phyloP scores from a whole-genome alignment of 2,113 vertebrate genomes.

The Protobothrops flavoviridis region DNA sequence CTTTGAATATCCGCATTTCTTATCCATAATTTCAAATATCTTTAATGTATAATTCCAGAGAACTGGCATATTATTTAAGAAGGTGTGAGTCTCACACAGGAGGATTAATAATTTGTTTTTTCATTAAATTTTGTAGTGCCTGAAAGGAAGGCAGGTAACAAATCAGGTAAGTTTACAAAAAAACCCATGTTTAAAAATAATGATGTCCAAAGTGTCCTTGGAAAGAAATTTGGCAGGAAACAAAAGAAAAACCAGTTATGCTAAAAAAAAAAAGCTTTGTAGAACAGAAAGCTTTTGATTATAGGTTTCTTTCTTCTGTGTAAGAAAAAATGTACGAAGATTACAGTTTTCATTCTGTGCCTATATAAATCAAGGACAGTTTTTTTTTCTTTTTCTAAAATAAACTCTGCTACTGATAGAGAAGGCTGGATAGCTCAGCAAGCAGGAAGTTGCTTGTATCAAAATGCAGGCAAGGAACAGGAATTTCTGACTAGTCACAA shows the following conservation, averaged over 20 bases:
- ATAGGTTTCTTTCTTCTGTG: conserved; percentile 3
- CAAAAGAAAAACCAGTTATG: conserved; percentile 1
- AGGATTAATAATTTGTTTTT: neutral
- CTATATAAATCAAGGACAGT: neutral
- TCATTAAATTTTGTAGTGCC: neutral
- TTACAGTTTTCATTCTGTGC: neutral
- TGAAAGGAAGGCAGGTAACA: neutral
- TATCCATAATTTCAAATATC: neutral
- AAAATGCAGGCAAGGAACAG: neutral
- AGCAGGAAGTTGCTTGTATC: neutral
- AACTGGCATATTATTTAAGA: neutral
- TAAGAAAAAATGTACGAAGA: conserved; percentile 1
- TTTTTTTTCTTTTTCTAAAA: neutral
- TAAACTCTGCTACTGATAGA: neutral
- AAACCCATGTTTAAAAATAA: neutral
- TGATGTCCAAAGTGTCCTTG: neutral
- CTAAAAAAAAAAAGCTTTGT: neutral
- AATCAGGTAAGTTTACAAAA: conserved; percentile 16
- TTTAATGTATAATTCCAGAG: neutral
- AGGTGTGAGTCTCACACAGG: fast-evolving
- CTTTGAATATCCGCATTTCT: neutral
- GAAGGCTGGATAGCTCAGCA: neutral
- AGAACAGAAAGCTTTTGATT: neutral
- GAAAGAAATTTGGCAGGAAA: conserved; percentile 17
- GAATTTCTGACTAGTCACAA: neutral